Evolutionary conservation across 2,797 vertebrate genomes (phyloP).

Genomic region (Balearica regulorum): DNA sequence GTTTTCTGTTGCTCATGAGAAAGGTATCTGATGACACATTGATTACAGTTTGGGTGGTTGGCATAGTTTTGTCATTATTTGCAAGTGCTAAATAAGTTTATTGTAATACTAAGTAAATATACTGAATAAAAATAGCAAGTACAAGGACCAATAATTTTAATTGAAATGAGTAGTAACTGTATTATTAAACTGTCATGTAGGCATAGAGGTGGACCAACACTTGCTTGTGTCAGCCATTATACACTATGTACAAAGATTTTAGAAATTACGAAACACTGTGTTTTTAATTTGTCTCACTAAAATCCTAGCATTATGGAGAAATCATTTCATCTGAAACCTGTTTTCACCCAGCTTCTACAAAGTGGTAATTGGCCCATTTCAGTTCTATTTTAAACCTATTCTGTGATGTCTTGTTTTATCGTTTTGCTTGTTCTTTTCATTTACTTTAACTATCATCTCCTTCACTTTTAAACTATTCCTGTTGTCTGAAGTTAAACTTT

Average conservation of each 20-base stretch:
- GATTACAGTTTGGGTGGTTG: not conserved
- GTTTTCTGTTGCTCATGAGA: not conserved
- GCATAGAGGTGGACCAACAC: not conserved
- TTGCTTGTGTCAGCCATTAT: not conserved
- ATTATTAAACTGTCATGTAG: not conserved
- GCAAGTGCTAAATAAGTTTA: not conserved
- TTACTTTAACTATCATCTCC: not conserved
- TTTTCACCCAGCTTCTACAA: not conserved
- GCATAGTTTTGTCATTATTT: not conserved
- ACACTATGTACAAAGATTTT: too few relatives aligned
- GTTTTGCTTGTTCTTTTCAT: not conserved
- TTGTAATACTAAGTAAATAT: not conserved
- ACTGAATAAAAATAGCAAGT: not conserved
- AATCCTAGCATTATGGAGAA: not conserved
- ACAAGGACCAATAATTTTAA: not conserved
- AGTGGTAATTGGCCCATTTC: not conserved
- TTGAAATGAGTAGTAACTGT: not conserved
- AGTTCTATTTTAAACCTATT: not conserved
- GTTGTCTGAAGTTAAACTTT: not conserved
- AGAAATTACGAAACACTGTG: not conserved
- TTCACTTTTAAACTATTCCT: not conserved
- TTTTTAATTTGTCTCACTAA: not conserved
- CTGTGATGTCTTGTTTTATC: not conserved
- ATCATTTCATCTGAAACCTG: not conserved
- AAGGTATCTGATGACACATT: not conserved